Evolutionary conservation across 2,797 vertebrate species (phyloP).

Genomic region (Cacajao melanocephalus): DNA sequence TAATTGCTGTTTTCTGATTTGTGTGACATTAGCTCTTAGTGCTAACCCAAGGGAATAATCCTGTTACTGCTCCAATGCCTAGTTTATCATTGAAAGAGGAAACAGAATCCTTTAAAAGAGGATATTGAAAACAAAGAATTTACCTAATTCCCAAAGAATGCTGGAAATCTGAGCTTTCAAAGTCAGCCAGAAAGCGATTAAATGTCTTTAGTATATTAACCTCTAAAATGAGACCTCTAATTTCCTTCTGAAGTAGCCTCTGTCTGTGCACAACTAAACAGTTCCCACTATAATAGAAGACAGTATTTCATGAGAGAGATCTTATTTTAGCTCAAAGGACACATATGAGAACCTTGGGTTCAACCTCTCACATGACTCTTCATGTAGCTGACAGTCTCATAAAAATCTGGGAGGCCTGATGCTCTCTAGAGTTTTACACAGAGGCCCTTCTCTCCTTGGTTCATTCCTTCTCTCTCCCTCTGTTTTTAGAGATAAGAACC

Average conservation of each 20-base stretch:
- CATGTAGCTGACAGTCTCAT: neutral
- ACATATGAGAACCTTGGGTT: neutral
- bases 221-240: neutral
- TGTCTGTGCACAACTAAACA: neutral
- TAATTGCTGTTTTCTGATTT: conserved; percentile 5
- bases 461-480: neutral
- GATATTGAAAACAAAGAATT: conserved; percentile 18
- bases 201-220: neutral
- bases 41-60: conserved; percentile 27
- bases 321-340: neutral
- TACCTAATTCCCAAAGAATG: neutral
- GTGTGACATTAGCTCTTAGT: conserved; percentile 13
- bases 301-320: neutral
- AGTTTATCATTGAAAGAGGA: conserved; percentile 1
- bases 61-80: neutral
- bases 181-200: conserved; percentile 38
- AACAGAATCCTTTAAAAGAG: neutral
- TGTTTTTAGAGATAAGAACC: neutral
- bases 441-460: neutral
- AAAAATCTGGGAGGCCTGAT: neutral
- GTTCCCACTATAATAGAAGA: neutral
- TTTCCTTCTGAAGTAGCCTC: neutral
- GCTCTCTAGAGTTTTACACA: neutral
- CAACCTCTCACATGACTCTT: neutral
- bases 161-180: conserved; percentile 38